These are phyloP conservation scores for Metacarcinus magister DNA, from an alignment of 2,888 invertebrate genomes.

Conservation along the genomic window DNA sequence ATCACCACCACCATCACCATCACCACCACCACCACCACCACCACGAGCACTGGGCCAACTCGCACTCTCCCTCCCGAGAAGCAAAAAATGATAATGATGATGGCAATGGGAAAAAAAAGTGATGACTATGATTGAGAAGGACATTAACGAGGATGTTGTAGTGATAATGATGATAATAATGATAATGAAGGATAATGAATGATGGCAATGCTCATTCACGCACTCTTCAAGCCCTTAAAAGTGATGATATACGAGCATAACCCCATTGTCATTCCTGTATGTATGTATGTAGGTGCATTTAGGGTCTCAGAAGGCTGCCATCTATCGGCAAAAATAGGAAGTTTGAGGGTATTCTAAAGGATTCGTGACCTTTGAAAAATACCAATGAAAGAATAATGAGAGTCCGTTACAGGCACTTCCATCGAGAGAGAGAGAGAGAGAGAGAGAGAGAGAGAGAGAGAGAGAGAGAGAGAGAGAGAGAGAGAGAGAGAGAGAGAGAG, in stretches of 20 bases:
- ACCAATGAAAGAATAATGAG: neutral
- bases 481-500: neutral
- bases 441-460: constrained; percentile 12
- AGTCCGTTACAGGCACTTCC: constrained; percentile 4
- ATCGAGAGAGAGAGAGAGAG: constrained; percentile 36
- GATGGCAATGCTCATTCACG: too few species aligned
- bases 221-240: neutral
- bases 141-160: neutral
- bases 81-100: neutral
- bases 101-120: neutral
- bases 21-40: neutral
- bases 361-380: constrained; percentile 19
- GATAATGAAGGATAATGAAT: too few species aligned
- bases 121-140: neutral
- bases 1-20: neutral
- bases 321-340: neutral
- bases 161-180: neutral
- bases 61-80: neutral
- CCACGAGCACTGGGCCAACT: too few species aligned
- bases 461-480: neutral
- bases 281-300: neutral
- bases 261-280: too few species aligned
- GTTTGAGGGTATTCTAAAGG: neutral
- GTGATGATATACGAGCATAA: neutral
- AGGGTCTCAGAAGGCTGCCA: neutral